Evolutionary conservation across 2,113 vertebrate genomes (phyloP).

Genomic region (Oxyura jamaicensis): DNA sequence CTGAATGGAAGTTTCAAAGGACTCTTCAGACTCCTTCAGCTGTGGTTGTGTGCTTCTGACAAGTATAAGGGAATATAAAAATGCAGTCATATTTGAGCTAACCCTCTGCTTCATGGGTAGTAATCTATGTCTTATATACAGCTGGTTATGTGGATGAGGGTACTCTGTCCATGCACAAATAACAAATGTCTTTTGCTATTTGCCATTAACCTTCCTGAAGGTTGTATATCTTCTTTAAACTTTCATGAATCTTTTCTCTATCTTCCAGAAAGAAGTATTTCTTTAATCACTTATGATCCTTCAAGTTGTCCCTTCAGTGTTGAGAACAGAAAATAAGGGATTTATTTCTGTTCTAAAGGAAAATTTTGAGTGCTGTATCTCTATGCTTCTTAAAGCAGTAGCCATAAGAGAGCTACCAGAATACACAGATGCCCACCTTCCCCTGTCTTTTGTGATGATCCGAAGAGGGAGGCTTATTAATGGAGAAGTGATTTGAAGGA

Average conservation of each 20-base stretch:
- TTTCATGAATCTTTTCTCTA: background rate
- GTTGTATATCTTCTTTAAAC: background rate
- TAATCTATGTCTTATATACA: background rate
- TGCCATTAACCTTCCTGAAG: conserved; percentile 4
- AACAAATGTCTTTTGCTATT: background rate
- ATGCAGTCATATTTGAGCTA: background rate
- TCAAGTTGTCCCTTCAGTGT: background rate
- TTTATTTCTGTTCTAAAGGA: background rate
- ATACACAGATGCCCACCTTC: fast-evolving
- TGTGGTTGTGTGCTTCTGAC: background rate
- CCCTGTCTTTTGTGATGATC: background rate
- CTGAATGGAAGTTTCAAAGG: background rate
- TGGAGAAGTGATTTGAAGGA: background rate
- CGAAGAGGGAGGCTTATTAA: background rate
- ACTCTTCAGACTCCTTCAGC: background rate
- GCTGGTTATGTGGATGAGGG: background rate
- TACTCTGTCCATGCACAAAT: background rate
- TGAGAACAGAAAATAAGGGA: background rate
- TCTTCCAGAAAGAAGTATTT: background rate
- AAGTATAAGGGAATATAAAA: background rate
- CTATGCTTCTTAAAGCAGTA: background rate
- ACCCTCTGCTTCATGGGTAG: background rate
- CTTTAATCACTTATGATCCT: conserved; percentile 11
- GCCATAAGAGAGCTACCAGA: fast-evolving
- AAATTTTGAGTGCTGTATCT: background rate